phyloP scores from a whole-genome alignment of 2,113 vertebrate genomes.

The Engraulis encrasicolus region DNA sequence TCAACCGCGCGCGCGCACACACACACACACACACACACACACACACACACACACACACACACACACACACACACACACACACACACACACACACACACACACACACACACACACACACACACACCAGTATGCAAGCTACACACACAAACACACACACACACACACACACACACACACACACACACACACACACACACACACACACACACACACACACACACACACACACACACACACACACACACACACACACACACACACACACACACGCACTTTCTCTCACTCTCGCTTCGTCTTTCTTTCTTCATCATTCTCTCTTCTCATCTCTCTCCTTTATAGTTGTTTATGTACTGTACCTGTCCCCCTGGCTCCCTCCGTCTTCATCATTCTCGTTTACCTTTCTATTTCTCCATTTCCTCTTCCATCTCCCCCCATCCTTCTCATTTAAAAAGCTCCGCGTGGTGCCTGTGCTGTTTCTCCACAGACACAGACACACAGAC shows the following conservation, averaged over 20 bases:
- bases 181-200: background rate
- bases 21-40: conserved; percentile 31
- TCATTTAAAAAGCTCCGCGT: background rate
- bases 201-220: background rate
- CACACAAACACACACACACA: conserved; percentile 39
- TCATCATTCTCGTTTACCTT: background rate
- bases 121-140: too few species aligned
- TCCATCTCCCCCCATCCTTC: conserved; percentile 10
- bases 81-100: background rate
- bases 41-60: background rate
- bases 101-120: background rate
- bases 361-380: background rate
- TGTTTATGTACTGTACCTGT: conserved; percentile 4
- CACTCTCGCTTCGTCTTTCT: background rate
- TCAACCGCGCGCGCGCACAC: conserved; percentile 42
- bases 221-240: background rate
- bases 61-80: background rate
- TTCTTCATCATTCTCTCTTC: background rate
- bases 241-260: background rate
- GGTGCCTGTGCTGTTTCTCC: background rate
- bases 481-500: too few species aligned
- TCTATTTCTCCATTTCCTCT: background rate
- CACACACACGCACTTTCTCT: background rate
- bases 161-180: conserved; percentile 29
- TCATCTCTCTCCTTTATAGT: background rate